Evolutionary conservation across 2,797 vertebrate genomes (phyloP).

Genomic region (Numenius phaeopus): DNA sequence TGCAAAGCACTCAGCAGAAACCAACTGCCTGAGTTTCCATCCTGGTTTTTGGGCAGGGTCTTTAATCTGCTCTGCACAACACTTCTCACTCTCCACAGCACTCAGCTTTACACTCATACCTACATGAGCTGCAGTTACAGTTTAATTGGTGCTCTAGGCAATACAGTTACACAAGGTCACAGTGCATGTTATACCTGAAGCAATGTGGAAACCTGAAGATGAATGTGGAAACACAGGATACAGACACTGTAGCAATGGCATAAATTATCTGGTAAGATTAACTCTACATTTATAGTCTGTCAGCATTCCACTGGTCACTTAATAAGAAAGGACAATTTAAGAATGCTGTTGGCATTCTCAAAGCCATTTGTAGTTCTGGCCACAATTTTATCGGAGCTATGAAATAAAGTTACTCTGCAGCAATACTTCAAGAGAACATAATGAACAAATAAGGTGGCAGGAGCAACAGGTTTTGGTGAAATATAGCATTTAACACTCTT

Average conservation of each 20-base stretch:
- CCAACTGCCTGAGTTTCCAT: neutral
- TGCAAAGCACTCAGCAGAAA: neutral
- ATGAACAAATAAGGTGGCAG: neutral
- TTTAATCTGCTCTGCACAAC: neutral
- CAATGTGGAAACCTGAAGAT: neutral
- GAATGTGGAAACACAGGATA: neutral
- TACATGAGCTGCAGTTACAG: neutral
- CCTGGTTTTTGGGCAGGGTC: neutral
- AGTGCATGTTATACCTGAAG: neutral
- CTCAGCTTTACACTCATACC: neutral
- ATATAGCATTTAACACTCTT: neutral
- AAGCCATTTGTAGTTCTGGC: neutral
- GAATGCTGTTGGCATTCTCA: neutral
- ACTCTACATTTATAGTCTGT: neutral
- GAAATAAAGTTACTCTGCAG: neutral
- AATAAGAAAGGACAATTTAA: neutral
- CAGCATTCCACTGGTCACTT: neutral
- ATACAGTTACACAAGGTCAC: neutral
- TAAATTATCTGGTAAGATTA: neutral
- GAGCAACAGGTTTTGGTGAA: slow-evolving; percentile 1
- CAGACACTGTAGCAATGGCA: neutral
- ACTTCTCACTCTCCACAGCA: neutral
- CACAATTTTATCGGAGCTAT: neutral
- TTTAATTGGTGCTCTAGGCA: neutral
- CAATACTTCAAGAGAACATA: neutral